phyloP scores from a whole-genome alignment of 2,797 vertebrate species.

The Scomberomorus guttatus region DNA sequence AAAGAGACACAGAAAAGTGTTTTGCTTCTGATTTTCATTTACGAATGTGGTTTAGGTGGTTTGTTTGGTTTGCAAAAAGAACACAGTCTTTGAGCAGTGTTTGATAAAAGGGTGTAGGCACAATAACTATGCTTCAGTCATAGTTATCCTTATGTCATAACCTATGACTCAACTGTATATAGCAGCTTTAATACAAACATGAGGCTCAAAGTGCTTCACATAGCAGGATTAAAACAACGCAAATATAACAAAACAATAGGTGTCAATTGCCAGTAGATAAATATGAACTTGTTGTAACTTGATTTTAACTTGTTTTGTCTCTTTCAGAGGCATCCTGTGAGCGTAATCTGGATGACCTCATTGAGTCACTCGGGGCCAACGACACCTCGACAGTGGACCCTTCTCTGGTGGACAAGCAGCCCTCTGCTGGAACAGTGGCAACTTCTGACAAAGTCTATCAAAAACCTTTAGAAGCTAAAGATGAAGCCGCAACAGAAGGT shows the following conservation, averaged over 20 bases:
- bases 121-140: too few relatives aligned
- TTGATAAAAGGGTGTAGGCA: too few relatives aligned
- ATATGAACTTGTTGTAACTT: background rate
- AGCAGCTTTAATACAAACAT: too few relatives aligned
- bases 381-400: slow-evolving; percentile 59
- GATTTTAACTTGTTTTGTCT: slow-evolving; percentile 43
- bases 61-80: background rate
- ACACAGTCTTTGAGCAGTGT: too few relatives aligned
- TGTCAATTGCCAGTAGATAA: too few relatives aligned
- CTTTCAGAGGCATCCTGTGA: slow-evolving; percentile 82
- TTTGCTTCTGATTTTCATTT: slow-evolving; percentile 36
- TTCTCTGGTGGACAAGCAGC: background rate
- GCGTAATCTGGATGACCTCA: slow-evolving; percentile 89
- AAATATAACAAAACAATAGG: too few relatives aligned
- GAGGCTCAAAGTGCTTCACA: too few relatives aligned
- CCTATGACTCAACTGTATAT: too few relatives aligned
- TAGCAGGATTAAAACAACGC: too few relatives aligned
- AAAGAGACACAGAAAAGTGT: background rate
- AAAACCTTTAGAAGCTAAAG: slow-evolving; percentile 17
- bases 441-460: slow-evolving; percentile 18
- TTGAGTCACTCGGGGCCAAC: slow-evolving; percentile 85
- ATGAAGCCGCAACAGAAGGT: slow-evolving; percentile 38
- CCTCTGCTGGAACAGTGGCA: background rate
- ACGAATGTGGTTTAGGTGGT: background rate
- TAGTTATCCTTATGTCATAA: too few relatives aligned